Conservation (phyloP, 1,140 invertebrate species). For the Pygmarrhopalites habei region DNA sequence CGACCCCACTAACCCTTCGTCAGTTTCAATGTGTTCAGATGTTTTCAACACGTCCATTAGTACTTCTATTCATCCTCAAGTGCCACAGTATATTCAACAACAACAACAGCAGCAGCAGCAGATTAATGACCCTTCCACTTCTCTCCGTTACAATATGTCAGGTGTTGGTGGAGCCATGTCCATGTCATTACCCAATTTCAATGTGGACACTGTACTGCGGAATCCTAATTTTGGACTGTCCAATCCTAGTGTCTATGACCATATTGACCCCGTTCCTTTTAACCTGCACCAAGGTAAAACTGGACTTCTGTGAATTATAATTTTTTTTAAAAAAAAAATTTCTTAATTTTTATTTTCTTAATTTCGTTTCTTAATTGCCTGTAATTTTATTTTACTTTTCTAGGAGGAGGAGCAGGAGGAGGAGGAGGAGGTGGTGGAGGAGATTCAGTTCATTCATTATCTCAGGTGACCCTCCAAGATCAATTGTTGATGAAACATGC, state of each 20-base stretch:
- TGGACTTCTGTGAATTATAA: neutral
- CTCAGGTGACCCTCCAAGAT: constrained; percentile 50
- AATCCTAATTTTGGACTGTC: constrained; percentile 12
- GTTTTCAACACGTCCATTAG: constrained; percentile 20
- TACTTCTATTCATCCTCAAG: constrained; percentile 22
- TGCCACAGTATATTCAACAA: constrained; percentile 16
- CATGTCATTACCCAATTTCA: constrained; percentile 17
- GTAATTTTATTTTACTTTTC: no score
- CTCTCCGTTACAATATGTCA: no score
- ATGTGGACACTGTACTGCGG: constrained; percentile 2
- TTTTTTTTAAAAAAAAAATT: neutral
- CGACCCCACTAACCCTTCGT: no score
- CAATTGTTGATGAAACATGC: constrained; percentile 75
- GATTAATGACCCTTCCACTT: no score
- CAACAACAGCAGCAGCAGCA: no score
- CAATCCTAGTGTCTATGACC: neutral
- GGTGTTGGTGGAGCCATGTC: neutral
- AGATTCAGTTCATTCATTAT: neutral
- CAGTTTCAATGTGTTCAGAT: constrained; percentile 20
- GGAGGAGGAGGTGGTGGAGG: no score
- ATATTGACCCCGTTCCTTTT: neutral
- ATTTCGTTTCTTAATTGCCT: no score
- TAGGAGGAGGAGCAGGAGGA: no score
- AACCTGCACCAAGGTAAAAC: neutral
- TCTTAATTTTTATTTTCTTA: neutral